Conservation (phyloP, 2,797 vertebrate species). For the Masticophis lateralis region DNA sequence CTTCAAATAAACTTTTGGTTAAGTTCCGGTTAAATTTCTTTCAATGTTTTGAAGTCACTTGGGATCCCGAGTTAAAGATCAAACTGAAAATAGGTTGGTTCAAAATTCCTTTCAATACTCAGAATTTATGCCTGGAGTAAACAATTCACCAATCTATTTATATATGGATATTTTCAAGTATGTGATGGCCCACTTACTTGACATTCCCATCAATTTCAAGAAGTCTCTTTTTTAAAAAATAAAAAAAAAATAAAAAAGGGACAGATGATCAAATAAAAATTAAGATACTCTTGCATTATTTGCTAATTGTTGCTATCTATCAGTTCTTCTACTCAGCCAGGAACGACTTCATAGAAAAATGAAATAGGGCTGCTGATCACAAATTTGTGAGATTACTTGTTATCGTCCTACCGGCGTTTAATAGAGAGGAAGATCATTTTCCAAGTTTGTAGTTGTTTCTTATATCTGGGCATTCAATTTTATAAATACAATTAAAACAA, state of each 20-base stretch:
- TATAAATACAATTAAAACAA: not conserved
- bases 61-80: not conserved
- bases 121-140: not conserved
- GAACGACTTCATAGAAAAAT: not conserved
- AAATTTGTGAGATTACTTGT: not conserved
- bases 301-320: not conserved
- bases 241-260: not conserved
- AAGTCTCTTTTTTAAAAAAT: not conserved
- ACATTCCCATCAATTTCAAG: not conserved
- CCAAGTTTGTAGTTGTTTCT: not conserved
- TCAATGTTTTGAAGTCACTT: not conserved
- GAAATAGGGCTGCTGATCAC: not conserved
- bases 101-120: not conserved
- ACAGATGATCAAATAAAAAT: not conserved
- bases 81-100: not conserved
- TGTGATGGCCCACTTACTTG: not conserved
- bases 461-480: not conserved
- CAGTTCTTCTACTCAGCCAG: not conserved
- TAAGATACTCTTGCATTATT: not conserved
- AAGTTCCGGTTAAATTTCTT: not conserved
- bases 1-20: not conserved
- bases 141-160: not conserved
- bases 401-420: not conserved
- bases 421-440: not conserved
- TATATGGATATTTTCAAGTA: not conserved